Evolutionary conservation across 2,888 invertebrate genomes (phyloP), one percentile per base, ranked within the genome.

Genomic region (Leptopilina syphax): DNA sequence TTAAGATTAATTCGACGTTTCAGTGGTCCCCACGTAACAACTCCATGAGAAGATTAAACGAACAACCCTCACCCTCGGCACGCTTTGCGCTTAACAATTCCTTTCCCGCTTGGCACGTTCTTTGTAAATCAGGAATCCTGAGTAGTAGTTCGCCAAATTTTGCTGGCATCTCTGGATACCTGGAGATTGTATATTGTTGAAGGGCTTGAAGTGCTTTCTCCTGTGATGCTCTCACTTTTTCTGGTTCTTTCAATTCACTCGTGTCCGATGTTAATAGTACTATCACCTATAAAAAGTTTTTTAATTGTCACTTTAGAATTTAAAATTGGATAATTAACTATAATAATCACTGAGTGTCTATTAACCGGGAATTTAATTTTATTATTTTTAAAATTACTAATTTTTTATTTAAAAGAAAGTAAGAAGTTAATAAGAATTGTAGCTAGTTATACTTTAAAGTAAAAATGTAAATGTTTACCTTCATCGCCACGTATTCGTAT

Each of bases 401-500:
- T 18, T 18, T 18, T 18, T 18, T 18, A 18, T 18, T 18, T 18
- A 0, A 18, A 18, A 18, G n/a, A 18, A 18, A 18, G 18, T 18
- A 18, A 18, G 18, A 18, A 18, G 18, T 18, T 18, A 18, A 18
- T 18, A 18, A 18, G 18, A 18, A 18, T 18, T 18, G 18, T 18
- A 18, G 18, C 18, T 18, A 18, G 18, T 18, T 18, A 18, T 18
- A 18, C 18, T 18, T 18, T 18, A 18, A 18, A 18, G 18, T 18
- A 18, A 18, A 18, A 18, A 18, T 18, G 18, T 18, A 18, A 18
- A 18, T 18, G 18, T 18, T 73, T 92, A 98, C 98, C 93, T 99
- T 99, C 94, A 99, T 96, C 85, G 98, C 98, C 86, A 98, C 98
- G 92, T 98, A 99, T 93, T 99, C 99, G 92, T 98, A 98, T 89